Evolutionary conservation across 1,140 invertebrate species (phyloP).

Genomic region (Drosophila oshimai): DNA sequence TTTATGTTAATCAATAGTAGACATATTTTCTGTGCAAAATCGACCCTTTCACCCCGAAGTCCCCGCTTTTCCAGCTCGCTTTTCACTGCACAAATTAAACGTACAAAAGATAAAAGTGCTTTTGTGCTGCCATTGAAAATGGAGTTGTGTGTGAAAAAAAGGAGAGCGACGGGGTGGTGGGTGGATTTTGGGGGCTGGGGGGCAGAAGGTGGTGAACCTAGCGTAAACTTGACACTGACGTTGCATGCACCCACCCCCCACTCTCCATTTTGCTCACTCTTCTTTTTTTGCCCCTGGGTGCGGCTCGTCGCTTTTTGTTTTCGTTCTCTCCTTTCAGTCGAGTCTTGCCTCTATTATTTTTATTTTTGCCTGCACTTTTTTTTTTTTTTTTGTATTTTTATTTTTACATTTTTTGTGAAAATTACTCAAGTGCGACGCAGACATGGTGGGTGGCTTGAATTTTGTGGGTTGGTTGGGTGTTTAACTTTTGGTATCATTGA

Average conservation of each 20-base stretch:
- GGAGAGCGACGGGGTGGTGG: not conserved
- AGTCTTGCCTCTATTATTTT: slow-evolving; percentile 19
- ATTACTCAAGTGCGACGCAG: slow-evolving; percentile 76
- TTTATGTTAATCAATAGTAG: not conserved
- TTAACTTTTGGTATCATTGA: slow-evolving; percentile 81
- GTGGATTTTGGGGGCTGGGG: not conserved
- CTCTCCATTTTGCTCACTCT: not conserved
- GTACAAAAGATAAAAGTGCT: slow-evolving; percentile 74
- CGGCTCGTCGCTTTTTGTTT: slow-evolving; percentile 39
- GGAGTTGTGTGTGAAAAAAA: slow-evolving; percentile 52
- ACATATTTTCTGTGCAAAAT: not conserved
- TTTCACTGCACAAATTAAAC: slow-evolving; percentile 64
- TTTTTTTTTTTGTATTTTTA: slow-evolving; percentile 9
- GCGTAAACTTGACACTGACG: slow-evolving; percentile 81
- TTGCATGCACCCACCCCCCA: slow-evolving; percentile 14
- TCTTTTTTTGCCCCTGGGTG: slow-evolving; percentile 26
- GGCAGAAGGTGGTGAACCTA: slow-evolving; percentile 19
- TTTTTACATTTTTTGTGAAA: slow-evolving; percentile 60
- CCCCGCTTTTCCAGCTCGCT: slow-evolving; percentile 16
- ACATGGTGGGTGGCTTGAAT: slow-evolving; percentile 14
- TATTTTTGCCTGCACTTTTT: slow-evolving; percentile 8
- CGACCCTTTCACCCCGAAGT: not conserved
- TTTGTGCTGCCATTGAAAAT: slow-evolving; percentile 81
- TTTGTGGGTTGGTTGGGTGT: slow-evolving; percentile 51
- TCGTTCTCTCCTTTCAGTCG: slow-evolving; percentile 31